Conservation (phyloP, 2,888 invertebrate genomes). For the Malachius bipustulatus region DNA sequence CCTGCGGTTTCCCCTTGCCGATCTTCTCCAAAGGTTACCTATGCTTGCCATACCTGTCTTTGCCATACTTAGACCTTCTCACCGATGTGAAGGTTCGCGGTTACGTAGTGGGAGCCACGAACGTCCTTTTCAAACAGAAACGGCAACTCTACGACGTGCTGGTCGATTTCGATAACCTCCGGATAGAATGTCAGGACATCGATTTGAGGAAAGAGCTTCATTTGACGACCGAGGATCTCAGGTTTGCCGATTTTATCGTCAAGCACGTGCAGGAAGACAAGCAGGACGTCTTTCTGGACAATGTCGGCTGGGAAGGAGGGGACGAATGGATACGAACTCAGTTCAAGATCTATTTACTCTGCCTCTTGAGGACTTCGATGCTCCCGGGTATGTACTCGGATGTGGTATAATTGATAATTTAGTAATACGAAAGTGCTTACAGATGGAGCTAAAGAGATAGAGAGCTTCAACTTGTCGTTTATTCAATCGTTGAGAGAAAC, state of each 20-base stretch:
- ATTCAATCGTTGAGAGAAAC: constrained; percentile 77
- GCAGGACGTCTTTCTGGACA: constrained; percentile 59
- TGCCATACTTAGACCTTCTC: constrained; percentile 88
- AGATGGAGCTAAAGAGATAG: constrained; percentile 70
- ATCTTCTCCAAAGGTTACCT: constrained; percentile 85
- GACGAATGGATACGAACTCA: constrained; percentile 95
- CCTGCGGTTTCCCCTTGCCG: constrained; percentile 77
- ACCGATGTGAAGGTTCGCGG: constrained; percentile 77
- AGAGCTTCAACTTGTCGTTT: constrained; percentile 80
- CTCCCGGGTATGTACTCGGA: constrained; percentile 46
- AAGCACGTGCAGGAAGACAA: constrained; percentile 53
- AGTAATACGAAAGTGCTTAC: constrained; percentile 22
- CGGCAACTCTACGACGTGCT: constrained; percentile 84
- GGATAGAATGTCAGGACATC: constrained; percentile 70
- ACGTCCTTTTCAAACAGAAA: constrained; percentile 94
- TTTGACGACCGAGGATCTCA: constrained; percentile 85
- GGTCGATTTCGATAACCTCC: constrained; percentile 76
- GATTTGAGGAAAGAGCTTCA: constrained; percentile 73
- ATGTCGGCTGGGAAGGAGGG: constrained; percentile 80
- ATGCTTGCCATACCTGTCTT: constrained; percentile 89
- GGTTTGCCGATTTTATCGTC: constrained; percentile 90
- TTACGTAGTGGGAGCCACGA: constrained; percentile 92
- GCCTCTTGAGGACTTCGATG: constrained; percentile 67
- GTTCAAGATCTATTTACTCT: constrained; percentile 76
- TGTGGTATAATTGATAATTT: not conserved